phyloP scores from a whole-genome alignment of 2,113 vertebrate genomes.

The Tachysurus vachellii region DNA sequence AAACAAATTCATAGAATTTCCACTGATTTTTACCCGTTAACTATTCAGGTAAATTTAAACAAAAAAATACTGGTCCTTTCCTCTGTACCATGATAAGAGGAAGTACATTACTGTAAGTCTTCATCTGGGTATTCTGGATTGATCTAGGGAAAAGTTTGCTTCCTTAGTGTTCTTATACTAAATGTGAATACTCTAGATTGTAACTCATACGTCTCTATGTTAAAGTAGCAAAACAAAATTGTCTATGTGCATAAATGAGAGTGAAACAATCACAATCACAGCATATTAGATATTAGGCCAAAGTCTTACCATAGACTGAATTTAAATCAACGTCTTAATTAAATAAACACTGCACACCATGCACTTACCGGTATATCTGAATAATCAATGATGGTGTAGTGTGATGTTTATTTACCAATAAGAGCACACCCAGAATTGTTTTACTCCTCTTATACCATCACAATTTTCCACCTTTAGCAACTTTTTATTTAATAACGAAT shows the following conservation, averaged over 20 bases:
- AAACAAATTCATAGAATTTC: background rate
- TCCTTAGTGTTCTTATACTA: background rate
- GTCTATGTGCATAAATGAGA: background rate
- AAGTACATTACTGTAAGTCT: background rate
- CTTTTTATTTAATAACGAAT: background rate
- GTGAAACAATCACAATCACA: background rate
- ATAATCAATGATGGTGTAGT: background rate
- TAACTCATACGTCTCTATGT: background rate
- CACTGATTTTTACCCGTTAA: background rate
- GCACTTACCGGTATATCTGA: background rate
- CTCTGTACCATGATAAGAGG: background rate
- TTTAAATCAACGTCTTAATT: background rate
- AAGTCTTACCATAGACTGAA: background rate
- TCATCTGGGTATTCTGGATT: background rate
- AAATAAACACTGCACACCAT: background rate
- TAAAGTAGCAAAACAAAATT: background rate
- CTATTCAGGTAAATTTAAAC: background rate
- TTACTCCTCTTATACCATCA: background rate
- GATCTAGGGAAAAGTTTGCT: background rate
- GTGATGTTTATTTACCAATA: background rate
- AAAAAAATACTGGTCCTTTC: background rate
- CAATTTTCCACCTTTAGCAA: background rate
- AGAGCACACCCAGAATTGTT: background rate
- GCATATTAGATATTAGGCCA: background rate
- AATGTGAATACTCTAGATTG: background rate